Evolutionary conservation across 2,797 vertebrate genomes (phyloP), one percentile per base, ranked within the genome.

Genomic region (Chanos chanos): DNA sequence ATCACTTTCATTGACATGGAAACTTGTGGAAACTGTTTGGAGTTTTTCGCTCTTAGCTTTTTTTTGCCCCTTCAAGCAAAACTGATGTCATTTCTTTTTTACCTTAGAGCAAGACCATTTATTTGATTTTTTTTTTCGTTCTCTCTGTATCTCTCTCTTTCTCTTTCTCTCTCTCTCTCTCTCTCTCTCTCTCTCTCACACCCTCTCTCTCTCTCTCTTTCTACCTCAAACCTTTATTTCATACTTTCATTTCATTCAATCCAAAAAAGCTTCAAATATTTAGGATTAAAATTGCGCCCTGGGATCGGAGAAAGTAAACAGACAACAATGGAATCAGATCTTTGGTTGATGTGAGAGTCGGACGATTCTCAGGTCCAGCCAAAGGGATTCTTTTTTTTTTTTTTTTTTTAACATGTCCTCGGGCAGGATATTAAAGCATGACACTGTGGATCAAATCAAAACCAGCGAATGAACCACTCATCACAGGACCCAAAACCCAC

Each of bases 381-480:
- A 49, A n/a, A 36, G 18, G n/a, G n/a, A 58, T 27, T 28, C 9
- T 31, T 55, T 48, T 39, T 53, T 30, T 58, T 27, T 28, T 9
- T 31, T 55, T 48, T 39, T 27, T 55, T 25, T 43, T 45, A 28
- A 48, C 36, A 22, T 48, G 39, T 74, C 62, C 62, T 60, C 39
- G 59, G 58, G 58, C 62, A 53, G 4, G 56, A 43, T 47, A 40
- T 58, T 58, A 75, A 69, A 65, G 36, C 58, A 51, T 24, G 28
- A 19, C 7, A 4, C 59, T 8, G 24, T 37, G 12, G 25, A 28
- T 56, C 44, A 64, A 54, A 53, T 65, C 30, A 49, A 61, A 68
- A 49, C 52, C 55, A 12, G n/a, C 12, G 53, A n/a, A 24, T 43
- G 40, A 34, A 5, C 16, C 4, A 16, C 30, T 48, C 54, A 60